A percentile compares a stretch with the other conserved stretches of the same genome.
Conservation (phyloP, 35 echinoderm and acorn worm genomes). For the Amphiura filiformis region DNA sequence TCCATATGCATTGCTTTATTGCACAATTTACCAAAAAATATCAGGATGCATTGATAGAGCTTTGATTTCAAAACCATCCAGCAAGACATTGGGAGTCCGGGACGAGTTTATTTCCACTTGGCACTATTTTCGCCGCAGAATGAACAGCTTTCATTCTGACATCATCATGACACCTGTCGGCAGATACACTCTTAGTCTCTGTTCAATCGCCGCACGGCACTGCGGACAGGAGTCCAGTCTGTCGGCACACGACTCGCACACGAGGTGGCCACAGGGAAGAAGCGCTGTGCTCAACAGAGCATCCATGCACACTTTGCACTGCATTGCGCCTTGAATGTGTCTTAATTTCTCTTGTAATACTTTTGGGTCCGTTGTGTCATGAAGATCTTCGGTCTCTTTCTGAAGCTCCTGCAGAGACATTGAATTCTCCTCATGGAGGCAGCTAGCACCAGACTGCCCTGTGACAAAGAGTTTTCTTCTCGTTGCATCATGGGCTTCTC, state of each 20-base stretch:
- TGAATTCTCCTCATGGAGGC: neutral
- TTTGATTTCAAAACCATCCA: too few species aligned
- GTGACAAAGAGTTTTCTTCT: conserved; percentile 54
- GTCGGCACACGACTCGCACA: conserved; percentile 60
- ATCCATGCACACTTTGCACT: conserved; percentile 91
- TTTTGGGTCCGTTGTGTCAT: conserved; percentile 20
- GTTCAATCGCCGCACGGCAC: conserved; percentile 53
- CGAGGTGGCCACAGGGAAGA: conserved; percentile 77
- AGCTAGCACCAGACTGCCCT: conserved; percentile 22
- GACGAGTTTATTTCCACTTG: neutral
- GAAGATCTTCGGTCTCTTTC: conserved; percentile 19
- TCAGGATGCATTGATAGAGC: too few species aligned
- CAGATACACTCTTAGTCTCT: conserved; percentile 64
- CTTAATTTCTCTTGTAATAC: conserved; percentile 46
- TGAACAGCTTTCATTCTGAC: neutral
- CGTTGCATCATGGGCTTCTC: conserved; percentile 79
- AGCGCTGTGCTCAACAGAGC: conserved; percentile 64
- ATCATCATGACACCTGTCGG: neutral
- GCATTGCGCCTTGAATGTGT: conserved; percentile 48
- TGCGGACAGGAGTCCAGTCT: conserved; percentile 58
- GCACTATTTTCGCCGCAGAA: neutral
- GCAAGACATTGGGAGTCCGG: too few species aligned
- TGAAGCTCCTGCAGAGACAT: neutral
- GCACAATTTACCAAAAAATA: too few species aligned
- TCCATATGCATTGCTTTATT: too few species aligned